Evolutionary conservation across 2,113 vertebrate genomes (phyloP), one percentile per base, ranked within the genome.

Genomic region (Perccottus glenii): DNA sequence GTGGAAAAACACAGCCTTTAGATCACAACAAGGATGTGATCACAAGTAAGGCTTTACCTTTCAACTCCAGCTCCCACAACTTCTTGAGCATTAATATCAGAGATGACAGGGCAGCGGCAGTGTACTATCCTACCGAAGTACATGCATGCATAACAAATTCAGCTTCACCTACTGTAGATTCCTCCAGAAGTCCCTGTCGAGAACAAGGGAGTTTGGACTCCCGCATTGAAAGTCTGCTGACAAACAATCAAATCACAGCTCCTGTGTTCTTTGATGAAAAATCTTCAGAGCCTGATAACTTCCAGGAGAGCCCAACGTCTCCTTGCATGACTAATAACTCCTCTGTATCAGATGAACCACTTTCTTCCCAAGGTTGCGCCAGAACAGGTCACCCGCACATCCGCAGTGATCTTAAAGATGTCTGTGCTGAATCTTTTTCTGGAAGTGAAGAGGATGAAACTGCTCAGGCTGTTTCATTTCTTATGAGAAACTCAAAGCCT

Each of bases 191-290:
- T 2, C 92, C 93, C 4, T 92, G 88, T 1, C 87, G 91, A 63
- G 93, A 95, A 77, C 79, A 88, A 0, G 93, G 93, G 86, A 96
- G 94, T 90, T 90, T 99, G 82, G 98, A 99, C 87, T 96, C 96
- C 0, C 94, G 98, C 64, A 99, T 99, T 65, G 95, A 98, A 87
- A 97, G 95, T 94, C 92, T 99, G 78, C 88, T 99, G 73, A 95
- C 93, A 75, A 94, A 94, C 77, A 93, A 58, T 19, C 79, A 93
- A 77, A 92, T 92, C 76, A 90, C 93, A 72, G 93, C 93, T 68
- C 73, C 93, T 15, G 92, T 91, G 47, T 92, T 92, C 82, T 87
- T 94, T 12, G 88, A 83, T 0, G 93, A 93, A 52, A 92, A 90
- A 35, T 92, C 93, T 82, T 92, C 92, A 0, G 94, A 94, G 78